A percentile compares a stretch with the other conserved stretches of the same genome.
These are phyloP conservation scores for Pogonomyrmex barbatus DNA, from an alignment of 1,140 invertebrate genomes.

Conservation along the genomic window DNA sequence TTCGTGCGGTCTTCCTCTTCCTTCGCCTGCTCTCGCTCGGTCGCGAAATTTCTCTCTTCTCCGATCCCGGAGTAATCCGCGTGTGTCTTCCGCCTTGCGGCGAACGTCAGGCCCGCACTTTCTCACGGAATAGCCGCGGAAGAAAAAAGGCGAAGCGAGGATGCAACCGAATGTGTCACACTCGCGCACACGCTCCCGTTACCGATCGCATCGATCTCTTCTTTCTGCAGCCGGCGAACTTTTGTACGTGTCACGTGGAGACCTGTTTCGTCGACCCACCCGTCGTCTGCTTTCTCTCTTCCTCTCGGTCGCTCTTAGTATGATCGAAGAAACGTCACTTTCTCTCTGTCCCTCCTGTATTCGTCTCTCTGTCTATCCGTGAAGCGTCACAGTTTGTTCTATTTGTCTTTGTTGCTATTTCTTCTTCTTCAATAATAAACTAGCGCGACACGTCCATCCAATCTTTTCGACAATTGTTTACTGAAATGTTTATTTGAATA, in stretches of 20 bases:
- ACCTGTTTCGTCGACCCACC: constrained; percentile 35
- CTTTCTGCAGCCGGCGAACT: constrained; percentile 3
- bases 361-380: neutral
- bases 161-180: constrained; percentile 48
- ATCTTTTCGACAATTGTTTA: neutral
- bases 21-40: neutral
- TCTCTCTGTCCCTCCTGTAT: constrained; percentile 30
- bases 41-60: constrained; percentile 29
- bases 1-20: neutral
- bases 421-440: constrained; percentile 12
- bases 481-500: constrained; percentile 9
- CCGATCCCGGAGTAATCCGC: constrained; percentile 1
- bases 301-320: constrained; percentile 27
- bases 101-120: constrained; percentile 22
- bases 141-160: neutral
- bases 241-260: constrained; percentile 36
- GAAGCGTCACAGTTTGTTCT: constrained; percentile 11
- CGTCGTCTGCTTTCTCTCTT: constrained; percentile 44
- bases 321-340: constrained; percentile 51
- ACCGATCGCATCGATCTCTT: neutral
- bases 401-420: neutral
- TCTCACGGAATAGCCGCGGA: constrained; percentile 28
- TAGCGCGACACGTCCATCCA: neutral
- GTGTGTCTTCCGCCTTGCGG: neutral
- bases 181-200: constrained; percentile 38